Evolutionary conservation across 2,888 invertebrate genomes (phyloP), one percentile per base, ranked within the genome.

Genomic region (Ophion obscuratus): DNA sequence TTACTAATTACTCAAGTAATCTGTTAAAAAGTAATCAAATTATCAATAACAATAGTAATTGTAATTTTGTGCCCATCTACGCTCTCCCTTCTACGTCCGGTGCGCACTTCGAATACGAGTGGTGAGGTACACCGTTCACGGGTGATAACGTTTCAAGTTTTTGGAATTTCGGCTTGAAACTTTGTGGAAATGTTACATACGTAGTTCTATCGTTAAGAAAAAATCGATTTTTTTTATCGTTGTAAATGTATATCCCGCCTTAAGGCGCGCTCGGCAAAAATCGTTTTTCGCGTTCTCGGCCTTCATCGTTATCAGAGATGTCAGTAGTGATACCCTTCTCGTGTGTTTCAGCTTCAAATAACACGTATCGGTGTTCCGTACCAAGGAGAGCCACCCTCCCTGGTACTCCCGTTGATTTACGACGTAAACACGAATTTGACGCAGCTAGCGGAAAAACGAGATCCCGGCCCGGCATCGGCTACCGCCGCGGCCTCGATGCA

Each of bases 321-420:
- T 17, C 57, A 57, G 68, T 81, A 67, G 31, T 0, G 17, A 61
- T 24, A 24, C 10, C n/a, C 74, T 53, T 81, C 74, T 81, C 81
- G 40, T 68, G 57, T 84, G 20, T 86, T 71, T 76, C 92, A 97
- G 97, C 94, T 98, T 74, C 97, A 97, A 95, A 96, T 98, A 87
- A 97, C 97, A 0, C 95, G 97, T 86, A 96, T 96, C 57, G 95
- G 95, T 61, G 93, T 95, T 66, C 95, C 95, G 68, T 96, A 96
- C 90, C 95, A 95, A 78, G 95, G 96, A 88, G 97, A 97, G 88
- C 96, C 96, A 5, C 96, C 96, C 20, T 96, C 97, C 0, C 92
- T 99, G 79, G 97, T 98, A 27, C 95, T 99, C 86, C 99, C 99
- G 2, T 95, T 99, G 86, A 97, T 99, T 68, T 98, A 99, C 94